Evolutionary conservation across 2,888 invertebrate species (phyloP).

Genomic region (Dichetophora obliterata): DNA sequence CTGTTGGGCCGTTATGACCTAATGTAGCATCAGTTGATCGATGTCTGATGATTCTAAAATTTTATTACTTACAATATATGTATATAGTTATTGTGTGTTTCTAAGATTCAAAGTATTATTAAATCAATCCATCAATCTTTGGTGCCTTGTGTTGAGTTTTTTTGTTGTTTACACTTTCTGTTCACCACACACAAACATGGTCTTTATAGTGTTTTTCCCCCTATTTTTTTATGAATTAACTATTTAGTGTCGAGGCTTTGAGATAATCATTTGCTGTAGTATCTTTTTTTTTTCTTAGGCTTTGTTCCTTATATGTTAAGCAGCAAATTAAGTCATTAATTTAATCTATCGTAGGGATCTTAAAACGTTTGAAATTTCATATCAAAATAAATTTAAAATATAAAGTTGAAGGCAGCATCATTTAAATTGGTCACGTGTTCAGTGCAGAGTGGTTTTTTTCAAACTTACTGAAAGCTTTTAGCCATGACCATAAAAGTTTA

Average conservation of each 20-base stretch:
- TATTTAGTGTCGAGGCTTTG: no score
- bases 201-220: neutral
- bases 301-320: neutral
- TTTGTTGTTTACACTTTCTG: constrained; percentile 12
- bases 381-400: no score
- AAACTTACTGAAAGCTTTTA: no score
- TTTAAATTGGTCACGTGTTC: no score
- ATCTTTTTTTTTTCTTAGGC: neutral
- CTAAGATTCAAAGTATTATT: neutral
- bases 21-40: neutral
- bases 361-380: no score
- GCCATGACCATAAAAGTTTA: no score
- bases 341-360: neutral
- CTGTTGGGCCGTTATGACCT: neutral
- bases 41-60: constrained; percentile 7
- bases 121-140: neutral
- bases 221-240: neutral
- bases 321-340: constrained; percentile 2
- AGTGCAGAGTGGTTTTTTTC: no score
- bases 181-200: constrained; percentile 24
- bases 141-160: neutral
- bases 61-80: neutral
- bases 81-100: neutral
- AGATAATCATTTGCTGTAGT: neutral
- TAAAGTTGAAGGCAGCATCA: no score